These are phyloP conservation scores for Aratinga solstitialis DNA, from an alignment of 2,797 vertebrate genomes.

Conservation along the genomic window DNA sequence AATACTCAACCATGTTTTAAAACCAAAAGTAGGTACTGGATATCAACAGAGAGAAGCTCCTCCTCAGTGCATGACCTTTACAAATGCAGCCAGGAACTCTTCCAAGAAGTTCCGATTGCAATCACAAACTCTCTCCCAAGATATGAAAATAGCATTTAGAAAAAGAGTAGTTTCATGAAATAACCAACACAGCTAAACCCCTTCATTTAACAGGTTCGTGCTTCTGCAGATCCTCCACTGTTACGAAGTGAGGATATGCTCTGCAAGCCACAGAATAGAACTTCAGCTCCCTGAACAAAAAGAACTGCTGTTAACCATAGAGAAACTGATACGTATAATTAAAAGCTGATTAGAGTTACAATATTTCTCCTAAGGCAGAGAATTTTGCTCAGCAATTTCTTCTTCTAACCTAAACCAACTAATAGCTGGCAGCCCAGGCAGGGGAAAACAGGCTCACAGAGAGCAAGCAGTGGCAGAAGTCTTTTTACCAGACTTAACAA, in stretches of 20 bases:
- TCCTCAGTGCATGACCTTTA: not conserved
- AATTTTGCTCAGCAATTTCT: not conserved
- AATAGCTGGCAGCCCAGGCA: not conserved
- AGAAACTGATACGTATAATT: constrained; percentile 27
- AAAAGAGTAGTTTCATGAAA: not conserved
- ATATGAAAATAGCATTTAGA: not conserved
- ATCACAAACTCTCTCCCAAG: not conserved
- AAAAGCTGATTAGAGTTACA: constrained; percentile 25
- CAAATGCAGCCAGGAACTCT: not conserved
- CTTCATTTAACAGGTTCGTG: not conserved
- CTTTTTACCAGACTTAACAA: not conserved
- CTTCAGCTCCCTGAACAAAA: not conserved
- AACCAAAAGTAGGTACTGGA: not conserved
- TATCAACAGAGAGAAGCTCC: not conserved
- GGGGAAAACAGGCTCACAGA: not conserved
- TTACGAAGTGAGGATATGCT: not conserved
- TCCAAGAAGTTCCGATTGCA: not conserved
- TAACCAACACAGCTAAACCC: not conserved
- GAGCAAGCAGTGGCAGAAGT: rapidly evolving
- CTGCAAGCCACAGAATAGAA: not conserved
- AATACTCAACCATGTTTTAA: not conserved
- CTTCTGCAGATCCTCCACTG: not conserved
- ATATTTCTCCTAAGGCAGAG: constrained; percentile 9
- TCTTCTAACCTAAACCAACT: not conserved
- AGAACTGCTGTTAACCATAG: not conserved